Conservation (phyloP, 2,797 vertebrate genomes). For the Zalophus californianus region DNA sequence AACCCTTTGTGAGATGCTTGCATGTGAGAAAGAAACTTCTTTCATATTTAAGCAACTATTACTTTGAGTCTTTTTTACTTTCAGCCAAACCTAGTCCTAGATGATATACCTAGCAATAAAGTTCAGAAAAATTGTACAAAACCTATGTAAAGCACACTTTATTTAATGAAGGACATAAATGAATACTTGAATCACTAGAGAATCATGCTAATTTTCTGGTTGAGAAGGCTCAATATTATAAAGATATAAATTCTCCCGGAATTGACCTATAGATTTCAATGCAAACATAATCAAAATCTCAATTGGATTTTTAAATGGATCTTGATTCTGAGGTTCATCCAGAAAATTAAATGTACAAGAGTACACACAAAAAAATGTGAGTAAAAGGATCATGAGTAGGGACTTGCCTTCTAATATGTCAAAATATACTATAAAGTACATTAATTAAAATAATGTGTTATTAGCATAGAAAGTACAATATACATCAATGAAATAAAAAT, state of each 20-base stretch:
- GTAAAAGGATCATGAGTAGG: neutral
- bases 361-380: neutral
- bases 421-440: constrained; percentile 20
- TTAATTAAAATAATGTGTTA: neutral
- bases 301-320: constrained; percentile 21
- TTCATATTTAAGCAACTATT: neutral
- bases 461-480: neutral
- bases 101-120: neutral
- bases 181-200: constrained; percentile 29
- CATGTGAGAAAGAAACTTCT: neutral
- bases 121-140: constrained; percentile 25
- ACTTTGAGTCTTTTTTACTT: neutral
- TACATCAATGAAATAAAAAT: constrained; percentile 29
- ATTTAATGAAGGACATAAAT: constrained; percentile 35
- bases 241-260: constrained; percentile 4
- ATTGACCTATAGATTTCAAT: constrained; percentile 32
- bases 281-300: constrained; percentile 50
- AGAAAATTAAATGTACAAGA: constrained; percentile 23
- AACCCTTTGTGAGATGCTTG: neutral
- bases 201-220: constrained; percentile 45
- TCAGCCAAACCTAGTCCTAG: neutral
- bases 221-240: constrained; percentile 19
- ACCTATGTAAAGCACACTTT: neutral
- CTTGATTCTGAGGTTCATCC: constrained; percentile 31
- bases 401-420: neutral